Base-by-base conservation (phyloP, 2,888 invertebrate genomes). In the Lithophane semibrunnea region DNA sequence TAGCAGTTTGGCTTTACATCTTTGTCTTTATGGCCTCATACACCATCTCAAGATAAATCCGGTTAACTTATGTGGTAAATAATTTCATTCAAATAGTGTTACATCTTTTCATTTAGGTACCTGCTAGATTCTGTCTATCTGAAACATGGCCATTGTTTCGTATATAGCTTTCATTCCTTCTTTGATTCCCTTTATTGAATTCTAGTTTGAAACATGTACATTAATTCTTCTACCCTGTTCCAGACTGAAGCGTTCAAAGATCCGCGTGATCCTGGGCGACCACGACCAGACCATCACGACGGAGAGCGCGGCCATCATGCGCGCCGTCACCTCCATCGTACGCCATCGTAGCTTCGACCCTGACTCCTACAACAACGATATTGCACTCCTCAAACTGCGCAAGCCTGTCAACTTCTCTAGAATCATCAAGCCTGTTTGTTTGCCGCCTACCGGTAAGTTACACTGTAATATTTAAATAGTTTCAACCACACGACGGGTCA, bases 311-410 rank as follows among this genome's bases (percentile, higher is more conserved):
- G 98, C 98, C 24, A 98, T 98, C 89, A 98, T 98, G 98, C 96
- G 98, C 81, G 98, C 98, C 0, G 98, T 99, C 24, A 97, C 98
- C 44, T 97, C 98, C 56, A 97, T 99, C 75, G 98, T 98, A 69
- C 97, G 98, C 42, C 98, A 99, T 90, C 97, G 98, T 72, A 98
- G 98, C 94, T 99, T 99, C 92, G 98, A 99, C 92, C 97, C 98
- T 3, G 98, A 98, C 90, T 98, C 98, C 0, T 99, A 98, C 92
- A 98, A 98, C 94, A 98, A 99, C 92, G 98, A 99, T 91, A 98
- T 99, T 71, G 98, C 98, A 0, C 94, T 99, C 73, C 94, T 99
- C 37, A 98, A 97, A 89, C 94, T 99, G 29, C 96, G 98, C 52
- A 98, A 98, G 92, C 98, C 98, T 0, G 98, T 98, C 24, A 96